phyloP scores from a whole-genome alignment of 1,140 invertebrate genomes.

The Apis dorsata region DNA sequence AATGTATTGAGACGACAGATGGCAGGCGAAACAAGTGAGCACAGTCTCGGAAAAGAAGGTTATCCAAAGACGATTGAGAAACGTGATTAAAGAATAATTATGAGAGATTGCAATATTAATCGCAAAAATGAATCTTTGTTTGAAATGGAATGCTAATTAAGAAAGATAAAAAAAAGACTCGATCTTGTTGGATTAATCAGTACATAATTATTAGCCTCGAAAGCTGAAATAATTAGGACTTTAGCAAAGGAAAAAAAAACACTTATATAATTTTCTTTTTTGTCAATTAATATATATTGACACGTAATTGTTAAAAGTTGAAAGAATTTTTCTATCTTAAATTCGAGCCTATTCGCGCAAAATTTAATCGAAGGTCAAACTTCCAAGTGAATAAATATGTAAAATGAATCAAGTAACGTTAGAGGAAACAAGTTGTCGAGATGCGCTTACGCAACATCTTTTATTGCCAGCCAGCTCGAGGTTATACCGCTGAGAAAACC shows the following conservation, averaged over 20 bases:
- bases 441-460: slow-evolving; percentile 28
- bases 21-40: too few relatives aligned
- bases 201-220: slow-evolving; percentile 41
- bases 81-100: slow-evolving; percentile 31
- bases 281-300: too few relatives aligned
- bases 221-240: not conserved
- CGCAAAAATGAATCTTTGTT: slow-evolving; percentile 46
- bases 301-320: too few relatives aligned
- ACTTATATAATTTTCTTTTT: not conserved
- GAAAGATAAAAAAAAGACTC: slow-evolving; percentile 25
- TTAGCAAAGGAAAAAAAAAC: too few relatives aligned
- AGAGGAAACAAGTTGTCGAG: slow-evolving; percentile 42
- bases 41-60: not conserved
- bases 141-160: slow-evolving; percentile 20
- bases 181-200: slow-evolving; percentile 36
- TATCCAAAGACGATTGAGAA: slow-evolving; percentile 9
- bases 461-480: slow-evolving; percentile 20
- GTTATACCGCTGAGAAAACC: slow-evolving; percentile 10
- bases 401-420: slow-evolving; percentile 48
- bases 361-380: slow-evolving; percentile 18
- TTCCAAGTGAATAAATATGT: slow-evolving; percentile 25
- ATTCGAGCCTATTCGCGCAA: slow-evolving; percentile 9
- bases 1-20: too few relatives aligned
- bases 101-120: not conserved
- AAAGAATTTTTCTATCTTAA: not conserved